Conservation (phyloP, 1,140 invertebrate genomes). For the Elymnias hypermnestra region DNA sequence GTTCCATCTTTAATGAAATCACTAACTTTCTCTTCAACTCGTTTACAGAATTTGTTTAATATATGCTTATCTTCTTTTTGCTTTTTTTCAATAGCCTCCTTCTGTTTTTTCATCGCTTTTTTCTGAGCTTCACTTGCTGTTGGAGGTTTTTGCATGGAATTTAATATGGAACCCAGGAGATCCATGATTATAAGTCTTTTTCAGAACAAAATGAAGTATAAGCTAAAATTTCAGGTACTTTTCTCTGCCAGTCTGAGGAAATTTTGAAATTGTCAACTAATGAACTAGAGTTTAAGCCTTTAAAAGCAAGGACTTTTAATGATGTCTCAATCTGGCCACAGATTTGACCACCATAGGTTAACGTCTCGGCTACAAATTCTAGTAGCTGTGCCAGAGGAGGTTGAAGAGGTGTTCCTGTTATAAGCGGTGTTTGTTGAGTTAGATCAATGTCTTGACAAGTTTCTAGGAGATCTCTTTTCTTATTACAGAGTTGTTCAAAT, state of each 20-base stretch:
- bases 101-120: slow-evolving; percentile 79
- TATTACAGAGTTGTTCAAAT: slow-evolving; percentile 51
- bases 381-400: slow-evolving; percentile 56
- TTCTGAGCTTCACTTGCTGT: slow-evolving; percentile 82
- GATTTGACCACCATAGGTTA: slow-evolving; percentile 52
- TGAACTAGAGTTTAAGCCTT: slow-evolving; percentile 36
- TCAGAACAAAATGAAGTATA: slow-evolving; percentile 62
- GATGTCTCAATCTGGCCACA: slow-evolving; percentile 54
- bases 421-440: slow-evolving; percentile 30
- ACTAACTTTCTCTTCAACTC: slow-evolving; percentile 73
- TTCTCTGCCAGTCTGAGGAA: slow-evolving; percentile 37
- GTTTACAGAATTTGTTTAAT: slow-evolving; percentile 70
- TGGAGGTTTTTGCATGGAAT: slow-evolving; percentile 86
- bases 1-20: slow-evolving; percentile 71
- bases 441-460: slow-evolving; percentile 50
- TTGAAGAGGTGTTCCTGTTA: slow-evolving; percentile 55
- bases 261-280: slow-evolving; percentile 53
- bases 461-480: slow-evolving; percentile 41
- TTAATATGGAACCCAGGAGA: slow-evolving; percentile 83
- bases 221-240: slow-evolving; percentile 51
- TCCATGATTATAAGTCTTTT: slow-evolving; percentile 78
- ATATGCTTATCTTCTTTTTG: slow-evolving; percentile 74
- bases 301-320: slow-evolving; percentile 38
- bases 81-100: slow-evolving; percentile 73
- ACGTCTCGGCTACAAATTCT: slow-evolving; percentile 49